Percentiles rank a stretch among this genome's conserved stretches.
Evolutionary conservation across 2,888 invertebrate genomes (phyloP).

Genomic region (Cactoblastis cactorum): DNA sequence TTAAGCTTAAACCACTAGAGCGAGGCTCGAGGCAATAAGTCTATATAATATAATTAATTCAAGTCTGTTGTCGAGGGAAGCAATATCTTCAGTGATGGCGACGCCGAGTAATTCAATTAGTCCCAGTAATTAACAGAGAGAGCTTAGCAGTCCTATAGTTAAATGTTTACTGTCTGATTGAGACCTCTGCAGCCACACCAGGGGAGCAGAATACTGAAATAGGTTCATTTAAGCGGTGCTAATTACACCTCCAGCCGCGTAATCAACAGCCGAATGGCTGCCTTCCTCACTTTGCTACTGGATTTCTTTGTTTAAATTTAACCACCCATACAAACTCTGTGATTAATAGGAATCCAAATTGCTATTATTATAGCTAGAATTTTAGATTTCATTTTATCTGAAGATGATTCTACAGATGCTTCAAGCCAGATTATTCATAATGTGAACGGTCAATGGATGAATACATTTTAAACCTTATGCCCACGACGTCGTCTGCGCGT

Average conservation of each 20-base stretch:
- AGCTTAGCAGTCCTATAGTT: conserved; percentile 20
- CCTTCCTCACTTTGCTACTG: conserved; percentile 29
- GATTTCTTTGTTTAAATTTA: conserved; percentile 28
- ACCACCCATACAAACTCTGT: conserved; percentile 33
- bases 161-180: conserved; percentile 40
- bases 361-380: no score
- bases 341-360: conserved; percentile 26
- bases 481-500: no score
- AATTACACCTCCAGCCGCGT: conserved; percentile 59
- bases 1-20: conserved; percentile 1
- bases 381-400: no score
- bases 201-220: conserved; percentile 52
- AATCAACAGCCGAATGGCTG: conserved; percentile 63
- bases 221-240: conserved; percentile 67
- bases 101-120: conserved; percentile 12
- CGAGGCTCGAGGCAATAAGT: conserved; percentile 5
- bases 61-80: conserved; percentile 12
- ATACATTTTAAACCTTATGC: conserved; percentile 2
- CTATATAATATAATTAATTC: conserved; percentile 11
- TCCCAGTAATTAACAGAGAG: conserved; percentile 15
- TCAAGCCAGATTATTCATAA: neutral
- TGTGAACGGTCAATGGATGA: neutral
- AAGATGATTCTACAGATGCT: no score
- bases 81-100: conserved; percentile 11
- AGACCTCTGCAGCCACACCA: conserved; percentile 44